Evolutionary conservation across 2,888 invertebrate genomes (phyloP), one percentile per base, ranked within the genome.

Genomic region (Drosophila melanosoma): DNA sequence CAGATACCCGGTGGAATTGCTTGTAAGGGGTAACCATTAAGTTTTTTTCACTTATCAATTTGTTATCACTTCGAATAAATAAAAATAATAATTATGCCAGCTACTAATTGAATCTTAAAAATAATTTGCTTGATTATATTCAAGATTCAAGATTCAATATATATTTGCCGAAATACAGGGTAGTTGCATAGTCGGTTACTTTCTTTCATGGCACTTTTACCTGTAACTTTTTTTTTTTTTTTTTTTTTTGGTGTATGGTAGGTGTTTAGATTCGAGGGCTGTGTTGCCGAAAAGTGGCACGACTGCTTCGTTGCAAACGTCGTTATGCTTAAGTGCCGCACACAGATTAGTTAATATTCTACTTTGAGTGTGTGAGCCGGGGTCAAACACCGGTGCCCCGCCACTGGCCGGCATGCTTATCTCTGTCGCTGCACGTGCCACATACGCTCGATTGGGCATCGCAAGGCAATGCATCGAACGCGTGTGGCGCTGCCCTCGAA

Each of bases 301-400:
- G 76, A 76, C 76, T 76, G 78, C 78, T 81, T 68, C 81, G 71
- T 73, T 70, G 79, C 59, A 74, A 74, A 70, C 38, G 58, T 80
- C 80, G 74, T 80, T 80, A 74, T 76, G 76, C 64, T 71, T 76
- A 73, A 79, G 79, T 74, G 71, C 58, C 76, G 57, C 74, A 74
- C 73, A 71, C 75, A 79, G 87, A 85, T 85, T 87, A 85, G 87
- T 81, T 87, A 87, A 82, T 85, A 82, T 82, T 82, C 83, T 71
- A 69, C 76, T 79, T 77, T 74, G 69, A 79, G 82, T 83, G 81
- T 85, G 73, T 69, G n/a, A n/a, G 63, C 62, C 61, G 61, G 63
- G 69, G 74, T 74, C 62, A 59, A 35, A 67, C 61, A 45, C 51
- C 42, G 67, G 48, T 51, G 57, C 48, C 38, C 26, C 45, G 42